These are phyloP conservation scores for Silurus meridionalis DNA, from an alignment of 2,113 vertebrate genomes.

Conservation along the genomic window DNA sequence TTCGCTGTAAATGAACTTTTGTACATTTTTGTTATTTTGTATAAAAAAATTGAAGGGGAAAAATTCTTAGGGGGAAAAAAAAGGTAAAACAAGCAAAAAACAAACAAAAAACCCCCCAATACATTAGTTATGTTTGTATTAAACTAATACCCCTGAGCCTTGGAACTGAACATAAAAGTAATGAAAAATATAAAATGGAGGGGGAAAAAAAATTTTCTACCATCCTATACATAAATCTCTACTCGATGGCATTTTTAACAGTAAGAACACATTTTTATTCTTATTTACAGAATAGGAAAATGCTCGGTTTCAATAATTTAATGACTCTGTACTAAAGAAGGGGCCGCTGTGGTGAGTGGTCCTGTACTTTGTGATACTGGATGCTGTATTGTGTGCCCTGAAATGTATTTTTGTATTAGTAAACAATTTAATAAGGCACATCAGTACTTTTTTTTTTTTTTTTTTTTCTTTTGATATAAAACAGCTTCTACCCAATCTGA, in stretches of 20 bases:
- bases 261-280: conserved; percentile 93
- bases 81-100: conserved; percentile 63
- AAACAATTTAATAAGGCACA: conserved; percentile 99
- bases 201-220: conserved; percentile 80
- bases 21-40: conserved; percentile 99
- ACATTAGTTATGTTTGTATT: conserved; percentile 95
- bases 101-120: conserved; percentile 50
- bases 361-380: conserved; percentile 97
- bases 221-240: conserved; percentile 63
- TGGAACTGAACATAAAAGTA: conserved; percentile 97
- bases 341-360: conserved; percentile 83
- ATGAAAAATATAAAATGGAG: conserved; percentile 52
- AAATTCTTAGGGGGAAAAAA: conserved; percentile 71
- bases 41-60: conserved; percentile 75
- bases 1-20: conserved; percentile 99
- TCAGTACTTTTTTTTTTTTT: conserved; percentile 91
- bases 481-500: conserved; percentile 92
- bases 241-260: conserved; percentile 94
- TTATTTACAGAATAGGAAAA: conserved; percentile 80
- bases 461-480: conserved; percentile 87
- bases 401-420: conserved; percentile 99
- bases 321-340: conserved; percentile 86
- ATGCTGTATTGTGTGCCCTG: conserved; percentile 97
- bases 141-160: conserved; percentile 95
- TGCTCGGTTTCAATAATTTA: conserved; percentile 92